Base-by-base conservation (phyloP, 2,113 vertebrate species). In the Mus pahari region DNA sequence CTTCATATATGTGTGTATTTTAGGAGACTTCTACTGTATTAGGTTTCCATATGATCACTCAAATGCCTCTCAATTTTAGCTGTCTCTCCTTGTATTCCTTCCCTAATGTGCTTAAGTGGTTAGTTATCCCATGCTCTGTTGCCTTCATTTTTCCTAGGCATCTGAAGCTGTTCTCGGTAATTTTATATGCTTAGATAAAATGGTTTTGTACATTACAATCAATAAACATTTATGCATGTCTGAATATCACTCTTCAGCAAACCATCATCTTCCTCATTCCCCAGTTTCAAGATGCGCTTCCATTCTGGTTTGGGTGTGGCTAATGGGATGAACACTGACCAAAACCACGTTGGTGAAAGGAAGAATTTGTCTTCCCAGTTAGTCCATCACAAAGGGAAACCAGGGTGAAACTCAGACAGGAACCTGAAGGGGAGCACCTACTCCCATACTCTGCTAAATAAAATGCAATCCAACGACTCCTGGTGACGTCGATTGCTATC, bases 181-280 rank as follows among this genome's bases (percentile, higher is more conserved):
- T 62, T 26, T 45, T 87, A 66, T 86, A 78, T 73, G 66, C n/a
- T 86, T 77, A 14, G 28, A 16, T 90, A 70, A 48, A 24, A 55
- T 31, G 6, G n/a, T 20, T 9, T 89, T 95, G 36, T 55, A 90
- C 33, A 50, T 88, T 94, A 53, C 17, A 79, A 24, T 86, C 26
- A 96, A 22, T 79, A 79, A 79, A 42, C 94, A 84, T 81, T 92
- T 96, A 64, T 88, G 20, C 78, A 45, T 94, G 22, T 62, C n/a
- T 73, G 68, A 86, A 89, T 39, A 14, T 86, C 82, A 39, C 20
- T 79, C 22, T 50, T 95, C 45, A 84, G 10, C 17, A 3, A 33
- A 58, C 17, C 39, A 26, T 39, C 64, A 60, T 50, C 28, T 87
- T 62, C 53, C 42, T 95, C 31, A 95, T 62, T 74, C 42, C 45